A percentile compares a stretch with the other conserved stretches of the same genome.
phyloP scores from a whole-genome alignment of 37 sponge, comb jelly and placozoan species.

The Hexactinellida sp. region DNA sequence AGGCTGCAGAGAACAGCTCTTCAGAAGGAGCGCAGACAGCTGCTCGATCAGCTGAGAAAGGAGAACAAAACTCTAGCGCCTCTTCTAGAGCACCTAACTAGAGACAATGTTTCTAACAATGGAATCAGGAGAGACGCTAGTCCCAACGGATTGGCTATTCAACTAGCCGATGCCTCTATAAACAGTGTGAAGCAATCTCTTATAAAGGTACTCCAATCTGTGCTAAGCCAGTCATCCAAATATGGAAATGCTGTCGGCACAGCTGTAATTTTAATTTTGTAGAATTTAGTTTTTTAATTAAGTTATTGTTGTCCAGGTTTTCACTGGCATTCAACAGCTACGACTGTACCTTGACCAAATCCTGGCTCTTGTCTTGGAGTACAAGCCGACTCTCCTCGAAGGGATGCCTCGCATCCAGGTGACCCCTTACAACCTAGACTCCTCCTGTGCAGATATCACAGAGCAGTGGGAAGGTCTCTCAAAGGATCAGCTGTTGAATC shows the following conservation, averaged over 20 bases:
- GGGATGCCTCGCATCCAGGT: conserved; percentile 41
- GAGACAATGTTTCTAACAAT: neutral
- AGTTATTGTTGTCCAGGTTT: neutral
- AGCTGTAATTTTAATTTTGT: neutral
- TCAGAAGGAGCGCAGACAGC: neutral
- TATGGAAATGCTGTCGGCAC: too few relatives aligned
- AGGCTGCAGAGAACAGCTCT: neutral
- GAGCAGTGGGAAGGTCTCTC: neutral
- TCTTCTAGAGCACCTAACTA: neutral
- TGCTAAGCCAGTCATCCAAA: too few relatives aligned
- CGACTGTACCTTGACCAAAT: conserved; percentile 34
- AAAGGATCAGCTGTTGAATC: neutral
- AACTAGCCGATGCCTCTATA: neutral
- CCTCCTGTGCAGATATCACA: neutral
- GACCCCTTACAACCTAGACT: conserved; percentile 14
- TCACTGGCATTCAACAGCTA: conserved; percentile 11
- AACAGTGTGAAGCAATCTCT: neutral
- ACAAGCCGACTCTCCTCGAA: conserved; percentile 25
- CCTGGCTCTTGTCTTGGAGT: conserved; percentile 37
- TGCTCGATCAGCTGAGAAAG: neutral
- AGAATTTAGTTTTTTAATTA: neutral
- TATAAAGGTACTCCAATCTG: neutral
- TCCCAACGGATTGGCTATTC: neutral
- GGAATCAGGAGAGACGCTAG: neutral
- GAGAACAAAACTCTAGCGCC: neutral